phyloP scores from a whole-genome alignment of 2,888 invertebrate genomes.

The Parasteatoda lunata region DNA sequence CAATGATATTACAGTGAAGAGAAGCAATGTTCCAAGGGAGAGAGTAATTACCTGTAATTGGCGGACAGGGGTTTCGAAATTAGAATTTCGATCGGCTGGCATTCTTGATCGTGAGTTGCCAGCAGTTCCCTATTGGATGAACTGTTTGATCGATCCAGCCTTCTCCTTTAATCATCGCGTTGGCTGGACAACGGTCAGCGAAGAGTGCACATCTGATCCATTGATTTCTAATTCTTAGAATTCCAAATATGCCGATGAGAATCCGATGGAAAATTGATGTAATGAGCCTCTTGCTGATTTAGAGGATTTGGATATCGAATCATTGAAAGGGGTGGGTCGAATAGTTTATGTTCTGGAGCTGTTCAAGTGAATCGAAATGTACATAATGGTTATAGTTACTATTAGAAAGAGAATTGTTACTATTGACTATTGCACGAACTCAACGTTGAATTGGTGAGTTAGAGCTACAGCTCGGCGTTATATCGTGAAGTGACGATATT shows the following conservation, averaged over 20 bases:
- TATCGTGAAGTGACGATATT: too few relatives aligned
- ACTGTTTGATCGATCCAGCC: constrained; percentile 26
- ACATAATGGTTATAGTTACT: too few relatives aligned
- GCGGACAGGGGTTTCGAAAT: constrained; percentile 36
- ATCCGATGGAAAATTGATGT: neutral
- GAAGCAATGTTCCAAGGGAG: neutral
- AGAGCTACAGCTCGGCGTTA: too few relatives aligned
- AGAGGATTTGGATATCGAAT: neutral
- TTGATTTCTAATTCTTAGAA: constrained; percentile 36
- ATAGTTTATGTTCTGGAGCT: too few relatives aligned
- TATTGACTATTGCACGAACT: too few relatives aligned
- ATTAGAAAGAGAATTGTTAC: too few relatives aligned
- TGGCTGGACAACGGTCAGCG: constrained; percentile 29
- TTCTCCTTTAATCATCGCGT: neutral
- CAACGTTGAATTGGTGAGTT: too few relatives aligned
- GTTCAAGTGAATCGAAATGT: too few relatives aligned
- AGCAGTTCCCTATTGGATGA: constrained; percentile 10
- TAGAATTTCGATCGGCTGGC: constrained; percentile 54
- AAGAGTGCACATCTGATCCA: constrained; percentile 19
- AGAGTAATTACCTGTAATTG: constrained; percentile 57
- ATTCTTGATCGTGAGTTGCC: constrained; percentile 48
- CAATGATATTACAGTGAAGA: too few relatives aligned
- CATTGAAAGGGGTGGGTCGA: neutral
- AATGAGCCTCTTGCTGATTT: neutral
- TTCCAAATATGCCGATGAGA: neutral